Evolutionary conservation across 2,888 invertebrate genomes (phyloP).

Genomic region (Chrysolina oricalcia): DNA sequence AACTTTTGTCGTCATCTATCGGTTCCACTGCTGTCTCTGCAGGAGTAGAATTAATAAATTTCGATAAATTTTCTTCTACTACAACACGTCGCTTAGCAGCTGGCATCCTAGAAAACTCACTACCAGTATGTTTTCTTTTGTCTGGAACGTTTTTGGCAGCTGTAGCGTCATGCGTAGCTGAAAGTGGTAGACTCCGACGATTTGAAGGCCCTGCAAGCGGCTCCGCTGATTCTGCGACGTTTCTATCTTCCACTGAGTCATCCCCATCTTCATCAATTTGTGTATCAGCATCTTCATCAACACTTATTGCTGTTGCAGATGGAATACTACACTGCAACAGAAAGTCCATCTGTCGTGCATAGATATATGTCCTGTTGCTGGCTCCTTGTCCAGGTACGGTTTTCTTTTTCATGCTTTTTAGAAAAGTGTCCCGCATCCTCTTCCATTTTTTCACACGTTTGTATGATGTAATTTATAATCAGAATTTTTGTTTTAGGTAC

Average conservation of each 20-base stretch:
- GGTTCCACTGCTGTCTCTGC: no score
- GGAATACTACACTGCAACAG: conserved; percentile 1
- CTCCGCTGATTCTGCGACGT: conserved; percentile 1
- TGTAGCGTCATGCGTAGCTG: neutral
- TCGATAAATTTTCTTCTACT: no score
- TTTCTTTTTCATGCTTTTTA: conserved; percentile 14
- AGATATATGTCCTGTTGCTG: conserved; percentile 5
- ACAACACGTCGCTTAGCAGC: no score
- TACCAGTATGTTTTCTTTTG: no score
- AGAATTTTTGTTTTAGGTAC: conserved; percentile 22
- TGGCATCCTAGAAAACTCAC: no score
- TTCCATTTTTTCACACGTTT: conserved; percentile 23
- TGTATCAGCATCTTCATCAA: conserved; percentile 9
- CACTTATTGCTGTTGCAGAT: conserved; percentile 10
- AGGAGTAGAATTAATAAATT: no score
- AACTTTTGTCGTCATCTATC: no score
- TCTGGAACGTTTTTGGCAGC: neutral
- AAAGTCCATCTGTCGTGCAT: conserved; percentile 4
- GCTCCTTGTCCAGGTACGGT: conserved; percentile 15
- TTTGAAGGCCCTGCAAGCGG: conserved; percentile 10
- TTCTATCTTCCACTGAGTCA: neutral
- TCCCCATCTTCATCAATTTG: conserved; percentile 6
- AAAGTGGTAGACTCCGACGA: conserved; percentile 12
- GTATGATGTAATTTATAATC: conserved; percentile 12
- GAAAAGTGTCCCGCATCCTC: conserved; percentile 11